Conservation (phyloP, 2,888 invertebrate genomes). For the Trissolcus japonicus region DNA sequence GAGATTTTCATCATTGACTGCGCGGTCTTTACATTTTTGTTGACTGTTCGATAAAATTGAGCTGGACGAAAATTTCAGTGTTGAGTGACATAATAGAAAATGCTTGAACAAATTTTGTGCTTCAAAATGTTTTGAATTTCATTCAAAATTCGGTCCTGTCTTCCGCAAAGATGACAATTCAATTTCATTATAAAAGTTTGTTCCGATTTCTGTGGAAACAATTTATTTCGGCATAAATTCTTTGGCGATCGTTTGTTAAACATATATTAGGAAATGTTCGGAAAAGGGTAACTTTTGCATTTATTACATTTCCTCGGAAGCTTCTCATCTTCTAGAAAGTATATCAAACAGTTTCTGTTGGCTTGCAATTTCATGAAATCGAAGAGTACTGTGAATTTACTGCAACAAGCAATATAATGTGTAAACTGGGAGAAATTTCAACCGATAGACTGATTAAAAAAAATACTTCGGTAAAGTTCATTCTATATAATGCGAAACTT, state of each 20-base stretch:
- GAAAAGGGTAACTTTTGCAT: conserved; percentile 18
- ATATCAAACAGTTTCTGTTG: conserved; percentile 40
- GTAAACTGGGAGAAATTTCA: conserved; percentile 33
- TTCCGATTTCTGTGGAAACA: too few relatives aligned
- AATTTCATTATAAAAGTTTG: too few relatives aligned
- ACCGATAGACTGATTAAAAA: conserved; percentile 35
- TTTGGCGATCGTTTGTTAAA: conserved; percentile 17
- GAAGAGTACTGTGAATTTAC: conserved; percentile 30
- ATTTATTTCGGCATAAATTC: neutral
- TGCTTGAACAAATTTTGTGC: too few relatives aligned
- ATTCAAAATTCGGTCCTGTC: too few relatives aligned
- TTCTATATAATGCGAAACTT: neutral
- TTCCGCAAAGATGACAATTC: too few relatives aligned
- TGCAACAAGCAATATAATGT: conserved; percentile 36
- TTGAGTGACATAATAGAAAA: too few relatives aligned
- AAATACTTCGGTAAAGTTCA: neutral
- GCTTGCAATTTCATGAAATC: conserved; percentile 37
- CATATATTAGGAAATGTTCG: conserved; percentile 17
- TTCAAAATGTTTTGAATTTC: too few relatives aligned
- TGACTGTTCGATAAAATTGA: neutral
- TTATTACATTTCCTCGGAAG: conserved; percentile 35
- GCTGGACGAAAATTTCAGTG: too few relatives aligned
- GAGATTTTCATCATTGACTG: neutral
- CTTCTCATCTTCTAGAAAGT: conserved; percentile 36
- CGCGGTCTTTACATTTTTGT: neutral